A percentile compares a stretch with the other conserved stretches of the same genome.
Conservation (phyloP, 2,888 invertebrate genomes). For the Elegia similella region DNA sequence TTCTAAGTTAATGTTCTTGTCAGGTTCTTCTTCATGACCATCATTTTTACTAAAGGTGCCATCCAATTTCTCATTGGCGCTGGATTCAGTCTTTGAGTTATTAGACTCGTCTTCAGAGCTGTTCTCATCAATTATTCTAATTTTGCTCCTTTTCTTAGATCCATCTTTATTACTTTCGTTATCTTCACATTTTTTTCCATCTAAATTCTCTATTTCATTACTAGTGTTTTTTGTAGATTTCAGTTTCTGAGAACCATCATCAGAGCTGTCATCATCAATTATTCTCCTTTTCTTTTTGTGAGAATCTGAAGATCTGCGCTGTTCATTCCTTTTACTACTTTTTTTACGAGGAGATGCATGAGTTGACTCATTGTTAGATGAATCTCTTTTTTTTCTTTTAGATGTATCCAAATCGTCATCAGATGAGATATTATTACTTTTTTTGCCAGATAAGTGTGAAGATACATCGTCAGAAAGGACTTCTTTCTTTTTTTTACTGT, state of each 20-base stretch:
- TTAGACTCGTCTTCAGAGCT: neutral
- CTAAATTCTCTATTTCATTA: conserved; percentile 17
- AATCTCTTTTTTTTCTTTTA: neutral
- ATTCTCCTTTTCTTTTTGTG: conserved; percentile 22
- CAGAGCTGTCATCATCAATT: conserved; percentile 38
- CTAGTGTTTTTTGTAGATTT: conserved; percentile 1
- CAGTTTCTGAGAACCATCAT: conserved; percentile 27
- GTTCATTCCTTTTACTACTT: neutral
- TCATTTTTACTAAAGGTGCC: neutral
- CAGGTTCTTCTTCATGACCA: neutral
- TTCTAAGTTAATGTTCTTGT: conserved; percentile 22
- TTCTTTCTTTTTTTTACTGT: neutral
- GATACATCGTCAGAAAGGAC: neutral
- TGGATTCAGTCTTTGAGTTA: neutral
- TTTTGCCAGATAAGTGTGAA: neutral
- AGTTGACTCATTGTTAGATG: neutral
- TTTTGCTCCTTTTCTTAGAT: conserved; percentile 8
- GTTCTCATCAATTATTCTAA: neutral
- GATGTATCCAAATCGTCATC: neutral
- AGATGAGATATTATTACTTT: neutral
- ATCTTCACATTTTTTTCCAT: conserved; percentile 8
- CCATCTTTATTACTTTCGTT: conserved; percentile 7
- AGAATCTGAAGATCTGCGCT: neutral
- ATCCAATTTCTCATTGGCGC: neutral
- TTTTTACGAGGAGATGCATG: neutral